Conservation (phyloP, 2,797 vertebrate species). For the Ammospiza maritima region DNA sequence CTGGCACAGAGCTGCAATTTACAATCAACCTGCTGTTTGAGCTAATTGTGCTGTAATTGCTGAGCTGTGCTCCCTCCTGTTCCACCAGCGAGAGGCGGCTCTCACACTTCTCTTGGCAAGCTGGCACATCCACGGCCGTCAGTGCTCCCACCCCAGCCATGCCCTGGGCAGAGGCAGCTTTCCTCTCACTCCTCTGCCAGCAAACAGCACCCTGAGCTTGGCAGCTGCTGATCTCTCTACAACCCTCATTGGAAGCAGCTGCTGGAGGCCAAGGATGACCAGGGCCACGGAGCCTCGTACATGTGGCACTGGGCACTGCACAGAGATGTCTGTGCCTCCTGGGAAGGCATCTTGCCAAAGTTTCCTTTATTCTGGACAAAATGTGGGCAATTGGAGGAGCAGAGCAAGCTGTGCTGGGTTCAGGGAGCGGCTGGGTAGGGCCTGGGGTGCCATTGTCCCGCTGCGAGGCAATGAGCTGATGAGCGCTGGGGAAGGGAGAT, state of each 20-base stretch:
- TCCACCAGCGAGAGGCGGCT: not conserved
- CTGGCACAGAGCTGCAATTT: slow-evolving; percentile 61
- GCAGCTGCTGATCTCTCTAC: not conserved
- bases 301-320: accelerated
- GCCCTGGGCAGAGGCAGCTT: not conserved
- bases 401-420: not conserved
- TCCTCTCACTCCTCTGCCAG: not conserved
- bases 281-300: accelerated
- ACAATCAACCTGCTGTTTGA: slow-evolving; percentile 66
- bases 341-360: not conserved
- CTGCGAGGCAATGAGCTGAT: not conserved
- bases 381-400: not conserved
- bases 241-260: not conserved
- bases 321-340: not conserved
- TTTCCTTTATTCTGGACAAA: not conserved
- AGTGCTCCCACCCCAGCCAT: not conserved
- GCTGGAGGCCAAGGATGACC: not conserved
- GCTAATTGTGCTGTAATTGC: slow-evolving; percentile 69
- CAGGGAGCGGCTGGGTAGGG: accelerated
- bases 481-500: not conserved
- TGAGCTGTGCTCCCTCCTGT: slow-evolving; percentile 51
- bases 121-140: not conserved
- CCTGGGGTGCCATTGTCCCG: not conserved
- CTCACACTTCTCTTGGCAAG: slow-evolving; percentile 2
- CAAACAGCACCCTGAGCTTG: not conserved